phyloP scores from a whole-genome alignment of 2,888 invertebrate genomes.

The Spodoptera picta region DNA sequence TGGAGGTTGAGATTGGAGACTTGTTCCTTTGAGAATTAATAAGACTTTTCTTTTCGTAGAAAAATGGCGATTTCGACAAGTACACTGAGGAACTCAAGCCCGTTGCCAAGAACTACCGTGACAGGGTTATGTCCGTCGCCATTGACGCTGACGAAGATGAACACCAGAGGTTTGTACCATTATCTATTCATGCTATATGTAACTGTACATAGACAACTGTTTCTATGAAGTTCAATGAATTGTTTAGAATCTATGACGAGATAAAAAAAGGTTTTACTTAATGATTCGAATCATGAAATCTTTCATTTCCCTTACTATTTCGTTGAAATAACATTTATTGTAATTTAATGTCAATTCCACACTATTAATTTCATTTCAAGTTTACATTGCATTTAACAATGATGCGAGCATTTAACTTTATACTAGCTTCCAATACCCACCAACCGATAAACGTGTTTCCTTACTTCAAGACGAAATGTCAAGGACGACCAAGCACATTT shows the following conservation, averaged over 20 bases:
- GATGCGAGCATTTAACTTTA: slow-evolving; percentile 1
- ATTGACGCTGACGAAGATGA: slow-evolving; percentile 98
- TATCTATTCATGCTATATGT: too few species aligned
- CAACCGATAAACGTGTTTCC: slow-evolving; percentile 21
- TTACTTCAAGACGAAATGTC: slow-evolving; percentile 20
- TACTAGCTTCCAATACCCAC: not conserved
- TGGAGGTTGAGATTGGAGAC: slow-evolving; percentile 26
- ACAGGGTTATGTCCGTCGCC: slow-evolving; percentile 97
- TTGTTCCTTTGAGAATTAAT: slow-evolving; percentile 15
- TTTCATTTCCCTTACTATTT: too few species aligned
- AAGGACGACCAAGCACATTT: slow-evolving; percentile 26
- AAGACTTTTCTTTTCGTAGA: slow-evolving; percentile 73
- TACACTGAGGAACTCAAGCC: slow-evolving; percentile 93
- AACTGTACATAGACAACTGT: too few species aligned
- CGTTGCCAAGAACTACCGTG: slow-evolving; percentile 96
- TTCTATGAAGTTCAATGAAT: too few species aligned
- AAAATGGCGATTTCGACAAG: slow-evolving; percentile 94
- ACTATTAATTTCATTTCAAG: slow-evolving; percentile 2
- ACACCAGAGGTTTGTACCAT: slow-evolving; percentile 90
- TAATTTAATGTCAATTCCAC: too few species aligned
- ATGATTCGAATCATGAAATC: too few species aligned
- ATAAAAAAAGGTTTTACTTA: too few species aligned
- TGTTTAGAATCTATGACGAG: too few species aligned
- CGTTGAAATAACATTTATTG: too few species aligned
- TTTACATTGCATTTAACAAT: slow-evolving; percentile 1